Conservation (phyloP, 2,113 vertebrate genomes). For the Crotalus horridus region DNA sequence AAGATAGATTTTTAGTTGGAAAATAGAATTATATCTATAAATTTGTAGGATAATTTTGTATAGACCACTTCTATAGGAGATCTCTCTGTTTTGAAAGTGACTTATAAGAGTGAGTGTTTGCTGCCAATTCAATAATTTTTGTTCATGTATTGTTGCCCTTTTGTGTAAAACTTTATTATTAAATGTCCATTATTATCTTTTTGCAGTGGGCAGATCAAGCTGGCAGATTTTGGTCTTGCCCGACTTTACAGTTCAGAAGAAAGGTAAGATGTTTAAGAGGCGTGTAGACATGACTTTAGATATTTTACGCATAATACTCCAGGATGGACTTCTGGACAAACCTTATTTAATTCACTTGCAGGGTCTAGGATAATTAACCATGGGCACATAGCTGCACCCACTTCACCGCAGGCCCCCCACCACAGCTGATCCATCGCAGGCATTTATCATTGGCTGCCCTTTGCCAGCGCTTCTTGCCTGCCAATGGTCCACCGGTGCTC, state of each 20-base stretch:
- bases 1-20: background rate
- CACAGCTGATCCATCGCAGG: too few relatives aligned
- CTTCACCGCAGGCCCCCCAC: too few relatives aligned
- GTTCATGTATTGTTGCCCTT: background rate
- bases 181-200: conserved; percentile 24
- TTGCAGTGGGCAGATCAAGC: conserved; percentile 92
- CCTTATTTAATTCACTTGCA: background rate
- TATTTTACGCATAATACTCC: background rate
- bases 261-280: conserved; percentile 76
- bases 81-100: background rate
- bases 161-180: background rate
- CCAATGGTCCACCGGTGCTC: too few relatives aligned
- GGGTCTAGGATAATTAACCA: too few relatives aligned
- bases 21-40: background rate
- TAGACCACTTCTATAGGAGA: background rate
- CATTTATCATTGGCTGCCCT: too few relatives aligned
- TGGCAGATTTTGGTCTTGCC: conserved; percentile 95
- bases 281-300: background rate
- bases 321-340: background rate
- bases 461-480: too few relatives aligned
- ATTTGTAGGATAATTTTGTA: background rate
- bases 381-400: too few relatives aligned
- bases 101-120: background rate
- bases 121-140: background rate
- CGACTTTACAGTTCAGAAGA: conserved; percentile 97